Evolutionary conservation across 2,888 invertebrate genomes (phyloP).

Genomic region (Melinaea menophilus): DNA sequence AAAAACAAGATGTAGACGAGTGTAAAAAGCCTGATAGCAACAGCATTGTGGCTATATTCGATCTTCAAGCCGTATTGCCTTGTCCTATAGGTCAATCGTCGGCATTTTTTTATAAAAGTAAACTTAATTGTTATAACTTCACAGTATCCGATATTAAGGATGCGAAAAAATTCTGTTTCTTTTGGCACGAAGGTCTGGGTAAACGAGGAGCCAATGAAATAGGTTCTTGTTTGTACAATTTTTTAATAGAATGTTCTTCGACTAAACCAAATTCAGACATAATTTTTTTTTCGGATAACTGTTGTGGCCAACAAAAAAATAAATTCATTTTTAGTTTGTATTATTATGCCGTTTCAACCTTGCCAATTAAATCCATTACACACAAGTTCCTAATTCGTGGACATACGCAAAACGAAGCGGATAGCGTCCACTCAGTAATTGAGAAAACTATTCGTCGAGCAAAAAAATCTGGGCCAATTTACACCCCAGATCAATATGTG

Average conservation of each 20-base stretch:
- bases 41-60: constrained; percentile 29
- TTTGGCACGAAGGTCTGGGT: constrained; percentile 28
- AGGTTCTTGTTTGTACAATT: constrained; percentile 13
- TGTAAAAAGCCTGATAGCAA: constrained; percentile 18
- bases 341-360: constrained; percentile 20
- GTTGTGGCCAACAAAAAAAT: constrained; percentile 26
- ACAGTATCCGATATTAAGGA: constrained; percentile 25
- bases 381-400: constrained; percentile 34
- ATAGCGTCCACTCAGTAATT: constrained; percentile 32
- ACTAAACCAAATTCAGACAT: not conserved
- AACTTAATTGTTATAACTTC: constrained; percentile 31
- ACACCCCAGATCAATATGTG: constrained; percentile 33
- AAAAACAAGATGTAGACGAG: constrained; percentile 22
- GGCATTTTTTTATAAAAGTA: constrained; percentile 30
- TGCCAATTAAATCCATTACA: constrained; percentile 28
- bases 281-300: constrained; percentile 19
- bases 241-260: not conserved
- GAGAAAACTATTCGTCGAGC: constrained; percentile 31
- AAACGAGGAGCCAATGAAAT: constrained; percentile 20
- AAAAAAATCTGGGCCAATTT: constrained; percentile 33
- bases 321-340: constrained; percentile 24
- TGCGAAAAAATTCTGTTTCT: constrained; percentile 23
- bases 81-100: constrained; percentile 24
- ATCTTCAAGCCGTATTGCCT: constrained; percentile 32
- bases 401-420: constrained; percentile 30